Evolutionary conservation across 1,140 invertebrate genomes (phyloP), one percentile per base, ranked within the genome.

Genomic region (Muscidifurax raptorellus): DNA sequence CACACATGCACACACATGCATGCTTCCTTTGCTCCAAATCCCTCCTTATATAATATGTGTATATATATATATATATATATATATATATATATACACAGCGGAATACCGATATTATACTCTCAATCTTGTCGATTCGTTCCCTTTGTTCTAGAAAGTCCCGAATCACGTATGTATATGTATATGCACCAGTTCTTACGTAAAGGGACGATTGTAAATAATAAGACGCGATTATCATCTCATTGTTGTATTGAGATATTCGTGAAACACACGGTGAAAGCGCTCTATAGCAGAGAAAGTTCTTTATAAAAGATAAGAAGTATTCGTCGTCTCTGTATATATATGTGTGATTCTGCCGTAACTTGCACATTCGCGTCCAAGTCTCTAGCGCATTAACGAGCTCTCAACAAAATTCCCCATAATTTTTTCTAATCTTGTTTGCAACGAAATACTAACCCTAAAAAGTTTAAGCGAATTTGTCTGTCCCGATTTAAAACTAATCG

Each of bases 151-250:
- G 69, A 76, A 76, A 76, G 47, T 82, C 47, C 75, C 7, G 59
- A 66, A 25, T 82, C 80, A 76, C 18, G 47, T 72, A 40, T 40
- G 40, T 2, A 72, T 25, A 22, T 22, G 0, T 25, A 67, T 67
- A 69, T n/a, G 12, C 7, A 67, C 64, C 78, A 87, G 84, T 74
- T 15, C 30, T 85, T 78, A 66, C n/a, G 86, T 87, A 88, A 59
- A 47, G 84, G 59, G 83, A 80, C 69, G 86, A 76, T 84, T 81
- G 82, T 89, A 90, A 89, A 88, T 90, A 90, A 89, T 89, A 88
- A 88, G 83, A 79, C 84, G 87, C 84, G 87, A 87, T 86, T 86
- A 87, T 86, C 86, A 76, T 82, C 59, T 82, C 82, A 90, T 90
- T 90, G 86, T 90, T 89, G 40, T 75, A 86, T 15, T 27, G n/a